phyloP scores from a whole-genome alignment of 2,888 invertebrate genomes.

The Cataglyphis livida region DNA sequence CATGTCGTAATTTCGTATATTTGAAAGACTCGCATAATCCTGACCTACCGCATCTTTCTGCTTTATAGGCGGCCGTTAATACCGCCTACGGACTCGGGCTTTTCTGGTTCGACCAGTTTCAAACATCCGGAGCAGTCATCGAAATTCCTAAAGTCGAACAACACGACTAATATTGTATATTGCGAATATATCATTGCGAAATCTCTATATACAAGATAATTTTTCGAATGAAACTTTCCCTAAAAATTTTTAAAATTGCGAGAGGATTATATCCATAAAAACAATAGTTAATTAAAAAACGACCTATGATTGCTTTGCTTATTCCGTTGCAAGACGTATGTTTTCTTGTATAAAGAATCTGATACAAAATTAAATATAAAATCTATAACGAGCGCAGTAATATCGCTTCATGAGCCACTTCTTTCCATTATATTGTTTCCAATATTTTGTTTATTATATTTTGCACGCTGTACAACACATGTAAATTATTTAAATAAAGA shows the following conservation, averaged over 20 bases:
- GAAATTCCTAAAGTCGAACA: slow-evolving; percentile 14
- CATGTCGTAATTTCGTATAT: slow-evolving; percentile 60
- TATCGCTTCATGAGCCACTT: too few species aligned
- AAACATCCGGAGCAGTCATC: slow-evolving; percentile 56
- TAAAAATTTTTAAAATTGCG: background rate
- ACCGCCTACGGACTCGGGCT: slow-evolving; percentile 69
- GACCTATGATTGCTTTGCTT: too few species aligned
- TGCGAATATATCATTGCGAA: background rate
- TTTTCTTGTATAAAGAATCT: background rate
- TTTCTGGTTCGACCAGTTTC: slow-evolving; percentile 73
- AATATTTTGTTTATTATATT: too few species aligned
- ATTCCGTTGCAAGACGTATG: background rate
- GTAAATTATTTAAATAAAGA: too few species aligned
- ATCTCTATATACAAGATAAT: background rate
- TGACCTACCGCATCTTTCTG: slow-evolving; percentile 78
- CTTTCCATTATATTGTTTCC: too few species aligned
- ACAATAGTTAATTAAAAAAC: background rate
- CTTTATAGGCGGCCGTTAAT: slow-evolving; percentile 75
- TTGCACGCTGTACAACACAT: background rate
- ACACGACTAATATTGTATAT: background rate
- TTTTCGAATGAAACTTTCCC: background rate
- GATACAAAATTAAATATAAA: background rate
- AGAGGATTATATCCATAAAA: background rate
- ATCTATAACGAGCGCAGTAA: too few species aligned
- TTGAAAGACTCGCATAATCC: slow-evolving; percentile 68